Conservation (phyloP, 30 jellyfish, hydroid and myxozoan species). For the Aurelia sp. region DNA sequence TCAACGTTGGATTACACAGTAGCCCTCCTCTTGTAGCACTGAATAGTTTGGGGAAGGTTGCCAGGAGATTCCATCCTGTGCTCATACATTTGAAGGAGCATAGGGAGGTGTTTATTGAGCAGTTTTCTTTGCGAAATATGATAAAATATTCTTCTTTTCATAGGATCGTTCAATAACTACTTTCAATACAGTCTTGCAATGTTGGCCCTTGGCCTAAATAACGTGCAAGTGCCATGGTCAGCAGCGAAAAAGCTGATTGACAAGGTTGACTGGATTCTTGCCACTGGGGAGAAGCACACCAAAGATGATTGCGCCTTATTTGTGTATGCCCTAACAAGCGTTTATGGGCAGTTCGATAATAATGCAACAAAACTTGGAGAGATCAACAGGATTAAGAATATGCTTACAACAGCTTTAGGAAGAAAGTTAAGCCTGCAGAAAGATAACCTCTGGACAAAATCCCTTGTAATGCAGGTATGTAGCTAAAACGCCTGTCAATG, state of each 20-base stretch:
- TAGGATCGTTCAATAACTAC: constrained; percentile 55
- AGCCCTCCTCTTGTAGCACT: too few species aligned
- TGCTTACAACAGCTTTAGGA: constrained; percentile 23
- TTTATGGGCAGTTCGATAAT: constrained; percentile 23
- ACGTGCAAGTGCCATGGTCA: constrained; percentile 41
- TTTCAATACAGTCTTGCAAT: constrained; percentile 59
- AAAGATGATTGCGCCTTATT: constrained; percentile 61
- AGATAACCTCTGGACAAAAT: constrained; percentile 48
- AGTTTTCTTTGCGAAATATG: too few species aligned
- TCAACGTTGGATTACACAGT: too few species aligned
- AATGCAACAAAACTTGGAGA: not conserved
- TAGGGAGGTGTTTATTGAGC: too few species aligned
- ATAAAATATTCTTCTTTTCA: not conserved
- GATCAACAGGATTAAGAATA: not conserved
- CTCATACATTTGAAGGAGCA: too few species aligned
- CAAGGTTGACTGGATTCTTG: constrained; percentile 32
- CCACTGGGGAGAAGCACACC: constrained; percentile 42
- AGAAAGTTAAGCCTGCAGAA: constrained; percentile 14
- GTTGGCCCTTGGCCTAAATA: constrained; percentile 39
- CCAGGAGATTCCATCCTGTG: too few species aligned
- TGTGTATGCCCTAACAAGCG: constrained; percentile 50
- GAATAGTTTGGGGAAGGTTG: too few species aligned
- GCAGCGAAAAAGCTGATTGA: not conserved
- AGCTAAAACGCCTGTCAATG: too few species aligned
- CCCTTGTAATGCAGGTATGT: constrained; percentile 66